phyloP scores from a whole-genome alignment of 2,888 invertebrate genomes.

The Erebia ligea region DNA sequence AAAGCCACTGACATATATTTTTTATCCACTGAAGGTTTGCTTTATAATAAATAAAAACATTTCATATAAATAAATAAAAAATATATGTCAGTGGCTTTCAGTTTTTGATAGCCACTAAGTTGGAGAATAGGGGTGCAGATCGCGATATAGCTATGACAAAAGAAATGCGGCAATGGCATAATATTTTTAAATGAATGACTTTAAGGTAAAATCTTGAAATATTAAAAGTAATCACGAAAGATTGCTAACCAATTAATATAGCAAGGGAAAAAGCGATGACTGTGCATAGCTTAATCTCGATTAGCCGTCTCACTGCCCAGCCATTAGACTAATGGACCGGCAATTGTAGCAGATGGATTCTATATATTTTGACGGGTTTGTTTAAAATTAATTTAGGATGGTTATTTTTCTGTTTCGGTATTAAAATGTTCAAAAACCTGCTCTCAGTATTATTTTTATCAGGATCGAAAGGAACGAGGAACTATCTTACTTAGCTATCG shows the following conservation, averaged over 20 bases:
- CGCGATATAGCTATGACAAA: background rate
- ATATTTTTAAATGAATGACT: background rate
- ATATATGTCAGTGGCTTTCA: no score
- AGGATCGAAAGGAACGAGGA: background rate
- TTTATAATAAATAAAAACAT: no score
- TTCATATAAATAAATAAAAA: no score
- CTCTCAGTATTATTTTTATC: background rate
- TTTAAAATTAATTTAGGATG: background rate
- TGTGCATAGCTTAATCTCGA: slow-evolving; percentile 72
- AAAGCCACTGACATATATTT: no score
- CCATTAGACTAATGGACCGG: slow-evolving; percentile 73
- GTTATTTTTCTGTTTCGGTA: background rate
- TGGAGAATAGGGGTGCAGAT: no score
- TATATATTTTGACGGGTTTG: slow-evolving; percentile 16
- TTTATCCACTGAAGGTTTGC: no score
- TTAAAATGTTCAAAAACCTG: background rate
- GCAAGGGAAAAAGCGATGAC: slow-evolving; percentile 67
- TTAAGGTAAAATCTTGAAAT: slow-evolving; percentile 7
- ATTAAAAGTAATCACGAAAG: slow-evolving; percentile 18
- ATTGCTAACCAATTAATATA: slow-evolving; percentile 63
- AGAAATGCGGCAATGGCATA: background rate
- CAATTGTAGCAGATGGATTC: slow-evolving; percentile 42
- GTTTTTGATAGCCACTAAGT: no score
- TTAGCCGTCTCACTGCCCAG: slow-evolving; percentile 72
- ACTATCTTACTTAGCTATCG: no score